A percentile compares a stretch with the other conserved stretches of the same genome.
These are phyloP conservation scores for Chironomus riparius DNA, from an alignment of 2,888 invertebrate species.

Conservation along the genomic window DNA sequence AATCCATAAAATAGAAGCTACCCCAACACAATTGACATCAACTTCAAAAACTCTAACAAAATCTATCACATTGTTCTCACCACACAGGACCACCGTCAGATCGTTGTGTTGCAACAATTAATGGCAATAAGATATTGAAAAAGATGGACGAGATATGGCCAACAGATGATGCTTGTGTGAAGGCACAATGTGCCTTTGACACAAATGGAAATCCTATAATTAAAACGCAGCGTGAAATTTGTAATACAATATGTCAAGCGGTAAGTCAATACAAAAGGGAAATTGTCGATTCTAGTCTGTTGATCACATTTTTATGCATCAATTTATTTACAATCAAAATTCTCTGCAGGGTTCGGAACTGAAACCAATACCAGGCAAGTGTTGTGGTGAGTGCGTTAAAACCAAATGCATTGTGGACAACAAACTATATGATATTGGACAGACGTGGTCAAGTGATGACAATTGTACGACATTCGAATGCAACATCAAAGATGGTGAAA, in stretches of 20 bases:
- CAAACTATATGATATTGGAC: conserved; percentile 45
- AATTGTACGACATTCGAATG: conserved; percentile 58
- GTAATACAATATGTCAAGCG: conserved; percentile 43
- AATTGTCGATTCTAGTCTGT: not conserved
- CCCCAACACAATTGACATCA: no score
- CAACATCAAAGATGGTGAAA: conserved; percentile 42
- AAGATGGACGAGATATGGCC: conserved; percentile 44
- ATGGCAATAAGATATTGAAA: conserved; percentile 37
- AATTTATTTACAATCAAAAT: conserved; percentile 28
- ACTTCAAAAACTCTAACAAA: no score
- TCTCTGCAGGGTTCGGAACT: conserved; percentile 51
- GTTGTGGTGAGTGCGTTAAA: conserved; percentile 59
- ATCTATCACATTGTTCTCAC: no score
- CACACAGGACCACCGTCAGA: conserved; percentile 35
- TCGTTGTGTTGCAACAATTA: conserved; percentile 37
- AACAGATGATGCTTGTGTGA: conserved; percentile 47
- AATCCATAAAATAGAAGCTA: no score
- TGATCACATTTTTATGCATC: not conserved
- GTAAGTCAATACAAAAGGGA: conserved; percentile 29
- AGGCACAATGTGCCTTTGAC: conserved; percentile 45
- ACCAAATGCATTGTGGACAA: conserved; percentile 48
- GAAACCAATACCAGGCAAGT: conserved; percentile 38
- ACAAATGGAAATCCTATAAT: conserved; percentile 41
- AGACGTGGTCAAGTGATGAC: conserved; percentile 52
- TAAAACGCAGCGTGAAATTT: conserved; percentile 41